A percentile compares a stretch with the other conserved stretches of the same genome.
phyloP scores from a whole-genome alignment of 2,888 invertebrate species.

The Rhagonycha lutea region DNA sequence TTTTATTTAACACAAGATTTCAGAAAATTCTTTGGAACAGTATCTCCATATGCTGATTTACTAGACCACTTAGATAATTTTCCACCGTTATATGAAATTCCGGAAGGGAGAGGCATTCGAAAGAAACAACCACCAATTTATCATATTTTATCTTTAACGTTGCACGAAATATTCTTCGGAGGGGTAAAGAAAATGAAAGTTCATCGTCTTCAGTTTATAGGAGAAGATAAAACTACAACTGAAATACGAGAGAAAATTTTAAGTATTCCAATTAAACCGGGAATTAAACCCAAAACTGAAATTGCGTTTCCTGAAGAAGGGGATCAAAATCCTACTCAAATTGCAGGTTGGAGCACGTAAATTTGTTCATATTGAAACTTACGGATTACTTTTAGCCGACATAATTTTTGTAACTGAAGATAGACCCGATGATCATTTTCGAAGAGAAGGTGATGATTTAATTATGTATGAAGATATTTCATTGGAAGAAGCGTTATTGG shows the following conservation, averaged over 20 bases:
- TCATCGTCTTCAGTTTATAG: conserved; percentile 69
- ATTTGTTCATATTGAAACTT: not conserved
- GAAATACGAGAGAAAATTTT: conserved; percentile 74
- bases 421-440: conserved; percentile 68
- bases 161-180: conserved; percentile 71
- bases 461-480: conserved; percentile 64
- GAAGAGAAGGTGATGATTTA: conserved; percentile 70
- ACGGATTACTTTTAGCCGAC: conserved; percentile 60
- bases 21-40: conserved; percentile 79
- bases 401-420: conserved; percentile 76
- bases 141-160: conserved; percentile 61
- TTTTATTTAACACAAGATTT: conserved; percentile 8
- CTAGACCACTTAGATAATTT: conserved; percentile 69
- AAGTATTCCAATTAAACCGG: conserved; percentile 74
- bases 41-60: conserved; percentile 80
- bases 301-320: conserved; percentile 79
- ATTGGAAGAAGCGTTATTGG: conserved; percentile 73
- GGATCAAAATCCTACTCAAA: conserved; percentile 74
- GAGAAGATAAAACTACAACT: conserved; percentile 64
- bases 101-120: conserved; percentile 64
- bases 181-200: conserved; percentile 85
- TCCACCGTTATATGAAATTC: conserved; percentile 65
- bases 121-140: conserved; percentile 65
- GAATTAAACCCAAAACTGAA: conserved; percentile 73
- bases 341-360: conserved; percentile 59